phyloP scores from a whole-genome alignment of 2,113 vertebrate species.

The Calonectris borealis region DNA sequence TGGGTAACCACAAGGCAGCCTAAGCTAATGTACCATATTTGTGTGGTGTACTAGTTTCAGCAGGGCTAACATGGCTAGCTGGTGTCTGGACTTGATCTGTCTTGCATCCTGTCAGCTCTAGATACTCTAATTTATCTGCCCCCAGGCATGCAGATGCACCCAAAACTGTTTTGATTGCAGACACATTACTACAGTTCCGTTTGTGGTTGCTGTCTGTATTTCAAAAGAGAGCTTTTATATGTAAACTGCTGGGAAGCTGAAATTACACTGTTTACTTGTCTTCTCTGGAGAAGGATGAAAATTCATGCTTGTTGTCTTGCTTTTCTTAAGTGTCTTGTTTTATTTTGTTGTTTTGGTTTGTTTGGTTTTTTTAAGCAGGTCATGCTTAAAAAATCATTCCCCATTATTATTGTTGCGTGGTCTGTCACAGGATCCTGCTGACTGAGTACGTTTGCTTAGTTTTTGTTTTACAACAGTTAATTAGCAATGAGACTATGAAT shows the following conservation, averaged over 20 bases:
- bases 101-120: constrained; percentile 17
- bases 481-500: not conserved
- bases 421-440: not conserved
- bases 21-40: not conserved
- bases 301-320: not conserved
- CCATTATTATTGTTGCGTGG: not conserved
- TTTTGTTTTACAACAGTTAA: not conserved
- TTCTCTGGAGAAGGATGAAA: not conserved
- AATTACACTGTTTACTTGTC: constrained; percentile 13
- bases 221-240: constrained; percentile 50
- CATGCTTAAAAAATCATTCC: not conserved
- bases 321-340: not conserved
- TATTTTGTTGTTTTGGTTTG: not conserved
- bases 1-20: not conserved
- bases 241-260: constrained; percentile 15
- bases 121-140: constrained; percentile 35
- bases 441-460: not conserved
- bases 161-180: constrained; percentile 46
- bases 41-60: not conserved
- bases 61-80: not conserved
- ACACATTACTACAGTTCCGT: constrained; percentile 56
- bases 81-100: constrained; percentile 35
- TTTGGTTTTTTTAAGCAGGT: not conserved
- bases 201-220: constrained; percentile 45
- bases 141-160: constrained; percentile 14